These are phyloP conservation scores for Erpetoichthys calabaricus DNA, from an alignment of 2,797 vertebrate genomes.

Conservation along the genomic window DNA sequence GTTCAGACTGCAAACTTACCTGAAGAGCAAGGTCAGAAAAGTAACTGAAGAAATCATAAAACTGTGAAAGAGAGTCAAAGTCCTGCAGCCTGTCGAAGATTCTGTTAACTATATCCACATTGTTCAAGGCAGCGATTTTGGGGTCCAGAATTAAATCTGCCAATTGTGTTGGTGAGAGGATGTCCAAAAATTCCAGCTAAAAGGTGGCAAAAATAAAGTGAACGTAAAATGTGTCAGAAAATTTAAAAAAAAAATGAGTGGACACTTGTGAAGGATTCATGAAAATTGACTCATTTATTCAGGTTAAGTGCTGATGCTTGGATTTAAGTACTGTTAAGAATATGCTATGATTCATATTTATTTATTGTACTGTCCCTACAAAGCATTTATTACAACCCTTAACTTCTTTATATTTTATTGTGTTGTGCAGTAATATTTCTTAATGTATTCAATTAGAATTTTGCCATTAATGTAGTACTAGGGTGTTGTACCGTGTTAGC, in stretches of 20 bases:
- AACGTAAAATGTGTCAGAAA: background rate
- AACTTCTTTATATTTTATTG: no score
- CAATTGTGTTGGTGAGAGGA: background rate
- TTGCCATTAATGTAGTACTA: no score
- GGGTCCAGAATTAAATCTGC: background rate
- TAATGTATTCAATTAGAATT: no score
- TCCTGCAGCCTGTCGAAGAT: background rate
- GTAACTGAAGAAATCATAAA: background rate
- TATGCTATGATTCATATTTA: no score
- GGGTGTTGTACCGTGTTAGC: no score
- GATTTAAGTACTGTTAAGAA: no score
- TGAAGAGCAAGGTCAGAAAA: background rate
- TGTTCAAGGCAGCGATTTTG: background rate
- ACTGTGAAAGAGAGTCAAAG: background rate
- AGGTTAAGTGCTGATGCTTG: no score
- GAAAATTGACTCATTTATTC: no score
- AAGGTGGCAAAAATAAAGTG: background rate
- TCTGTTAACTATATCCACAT: background rate
- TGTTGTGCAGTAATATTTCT: no score
- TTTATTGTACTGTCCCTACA: no score
- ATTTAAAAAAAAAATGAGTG: background rate
- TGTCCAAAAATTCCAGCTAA: background rate
- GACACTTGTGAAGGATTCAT: background rate
- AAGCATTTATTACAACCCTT: no score
- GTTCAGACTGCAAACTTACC: background rate